Percentiles rank a stretch among this genome's conserved stretches.
Evolutionary conservation across 2,113 vertebrate genomes (phyloP).

Genomic region (Falcunculus frontatus): DNA sequence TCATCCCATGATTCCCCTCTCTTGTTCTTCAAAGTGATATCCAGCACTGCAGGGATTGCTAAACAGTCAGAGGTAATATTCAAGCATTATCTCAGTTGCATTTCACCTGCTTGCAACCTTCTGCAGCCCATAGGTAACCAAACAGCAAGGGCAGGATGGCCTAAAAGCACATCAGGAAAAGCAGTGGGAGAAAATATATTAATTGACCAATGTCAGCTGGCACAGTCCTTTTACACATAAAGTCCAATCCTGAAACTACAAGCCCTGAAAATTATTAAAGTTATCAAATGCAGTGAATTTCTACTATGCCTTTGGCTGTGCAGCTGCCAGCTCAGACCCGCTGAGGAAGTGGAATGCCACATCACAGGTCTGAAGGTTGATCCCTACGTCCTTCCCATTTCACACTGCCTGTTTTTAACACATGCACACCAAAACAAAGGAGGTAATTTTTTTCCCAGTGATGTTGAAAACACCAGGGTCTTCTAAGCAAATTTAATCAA

Average conservation of each 20-base stretch:
- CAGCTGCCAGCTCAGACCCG: not conserved
- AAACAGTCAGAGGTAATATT: not conserved
- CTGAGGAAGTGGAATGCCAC: accelerated
- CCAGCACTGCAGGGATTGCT: not conserved
- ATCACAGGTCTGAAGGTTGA: not conserved
- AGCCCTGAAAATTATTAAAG: not conserved
- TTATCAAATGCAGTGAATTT: not conserved
- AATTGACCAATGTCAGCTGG: not conserved
- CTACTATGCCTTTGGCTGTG: not conserved
- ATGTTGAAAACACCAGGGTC: not conserved
- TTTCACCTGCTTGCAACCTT: not conserved
- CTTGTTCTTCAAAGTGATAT: not conserved
- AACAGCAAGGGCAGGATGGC: not conserved
- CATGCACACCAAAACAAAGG: not conserved
- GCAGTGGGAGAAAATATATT: not conserved
- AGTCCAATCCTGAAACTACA: not conserved
- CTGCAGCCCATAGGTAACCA: not conserved
- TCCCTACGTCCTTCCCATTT: not conserved
- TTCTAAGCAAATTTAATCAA: not conserved
- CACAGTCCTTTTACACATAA: not conserved
- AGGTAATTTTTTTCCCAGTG: not conserved
- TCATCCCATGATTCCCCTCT: not conserved
- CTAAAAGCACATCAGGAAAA: not conserved
- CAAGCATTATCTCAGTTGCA: not conserved
- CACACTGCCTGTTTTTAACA: not conserved